These are phyloP conservation scores for Pagetopsis macropterus DNA, from an alignment of 2,797 vertebrate species.

Conservation along the genomic window DNA sequence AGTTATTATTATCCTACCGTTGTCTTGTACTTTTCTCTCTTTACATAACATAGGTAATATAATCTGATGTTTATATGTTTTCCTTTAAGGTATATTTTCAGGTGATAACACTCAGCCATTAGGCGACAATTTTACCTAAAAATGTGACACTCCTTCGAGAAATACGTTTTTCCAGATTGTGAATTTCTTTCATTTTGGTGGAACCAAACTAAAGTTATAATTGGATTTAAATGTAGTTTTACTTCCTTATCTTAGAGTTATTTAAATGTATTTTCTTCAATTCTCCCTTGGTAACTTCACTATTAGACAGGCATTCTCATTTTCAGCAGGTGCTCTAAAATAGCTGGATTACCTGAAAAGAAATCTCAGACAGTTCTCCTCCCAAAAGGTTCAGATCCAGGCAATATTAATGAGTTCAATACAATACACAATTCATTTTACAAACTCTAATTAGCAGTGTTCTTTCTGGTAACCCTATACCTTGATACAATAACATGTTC, in stretches of 20 bases:
- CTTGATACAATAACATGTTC: not conserved
- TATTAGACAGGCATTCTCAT: constrained; percentile 17
- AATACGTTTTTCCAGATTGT: constrained; percentile 27
- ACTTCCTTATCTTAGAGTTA: constrained; percentile 16
- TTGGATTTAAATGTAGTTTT: constrained; percentile 35
- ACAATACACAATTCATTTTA: constrained; percentile 17
- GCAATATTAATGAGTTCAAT: constrained; percentile 18
- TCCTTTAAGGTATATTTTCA: not conserved
- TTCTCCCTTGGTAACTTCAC: constrained; percentile 8
- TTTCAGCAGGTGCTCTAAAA: constrained; percentile 38
- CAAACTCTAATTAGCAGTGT: not conserved
- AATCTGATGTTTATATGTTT: not conserved
- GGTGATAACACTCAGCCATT: constrained; percentile 2
- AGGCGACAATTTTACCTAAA: constrained; percentile 2
- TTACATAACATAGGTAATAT: not conserved
- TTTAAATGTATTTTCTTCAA: constrained; percentile 29
- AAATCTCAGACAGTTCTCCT: constrained; percentile 30
- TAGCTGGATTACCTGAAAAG: constrained; percentile 19
- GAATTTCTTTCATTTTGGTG: constrained; percentile 33
- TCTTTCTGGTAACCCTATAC: not conserved
- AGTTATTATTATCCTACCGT: not conserved
- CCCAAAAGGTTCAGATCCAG: constrained; percentile 16
- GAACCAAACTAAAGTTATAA: constrained; percentile 40
- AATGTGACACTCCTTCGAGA: constrained; percentile 22
- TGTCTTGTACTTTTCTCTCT: not conserved